Conservation (phyloP, 2,888 invertebrate species). For the Acanthosoma haemorrhoidale region DNA sequence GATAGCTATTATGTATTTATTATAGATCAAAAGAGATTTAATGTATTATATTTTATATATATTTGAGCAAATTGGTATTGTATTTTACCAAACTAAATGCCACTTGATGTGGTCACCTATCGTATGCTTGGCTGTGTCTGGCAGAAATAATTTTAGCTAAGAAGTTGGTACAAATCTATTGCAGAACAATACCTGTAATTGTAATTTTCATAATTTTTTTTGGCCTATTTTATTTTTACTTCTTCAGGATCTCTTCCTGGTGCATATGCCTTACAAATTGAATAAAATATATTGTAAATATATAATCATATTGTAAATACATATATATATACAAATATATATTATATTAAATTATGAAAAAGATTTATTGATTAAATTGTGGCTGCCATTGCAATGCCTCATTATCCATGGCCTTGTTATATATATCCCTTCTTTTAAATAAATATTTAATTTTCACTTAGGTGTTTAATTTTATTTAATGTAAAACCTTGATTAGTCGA, state of each 20-base stretch:
- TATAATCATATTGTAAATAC: not conserved
- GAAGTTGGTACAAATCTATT: not conserved
- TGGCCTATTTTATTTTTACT: not conserved
- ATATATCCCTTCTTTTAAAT: not conserved
- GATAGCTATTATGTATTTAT: conserved; percentile 9
- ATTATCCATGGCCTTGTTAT: not conserved
- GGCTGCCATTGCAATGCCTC: not conserved
- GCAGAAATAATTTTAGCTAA: not conserved
- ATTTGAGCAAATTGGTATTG: not conserved
- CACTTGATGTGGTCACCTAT: not conserved
- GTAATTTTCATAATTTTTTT: not conserved
- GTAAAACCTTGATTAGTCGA: no score
- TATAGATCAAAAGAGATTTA: not conserved
- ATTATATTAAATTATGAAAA: not conserved
- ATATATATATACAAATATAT: not conserved
- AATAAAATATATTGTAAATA: not conserved
- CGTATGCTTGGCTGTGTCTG: not conserved
- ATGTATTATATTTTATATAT: conserved; percentile 9
- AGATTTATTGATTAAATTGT: not conserved
- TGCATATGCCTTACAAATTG: not conserved
- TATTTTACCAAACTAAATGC: not conserved
- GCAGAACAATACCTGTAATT: not conserved
- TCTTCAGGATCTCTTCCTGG: not conserved
- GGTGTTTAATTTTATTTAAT: not conserved
- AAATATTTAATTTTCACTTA: conserved; percentile 3